phyloP scores from a whole-genome alignment of 2,888 invertebrate genomes.

The Chrysolina americana region DNA sequence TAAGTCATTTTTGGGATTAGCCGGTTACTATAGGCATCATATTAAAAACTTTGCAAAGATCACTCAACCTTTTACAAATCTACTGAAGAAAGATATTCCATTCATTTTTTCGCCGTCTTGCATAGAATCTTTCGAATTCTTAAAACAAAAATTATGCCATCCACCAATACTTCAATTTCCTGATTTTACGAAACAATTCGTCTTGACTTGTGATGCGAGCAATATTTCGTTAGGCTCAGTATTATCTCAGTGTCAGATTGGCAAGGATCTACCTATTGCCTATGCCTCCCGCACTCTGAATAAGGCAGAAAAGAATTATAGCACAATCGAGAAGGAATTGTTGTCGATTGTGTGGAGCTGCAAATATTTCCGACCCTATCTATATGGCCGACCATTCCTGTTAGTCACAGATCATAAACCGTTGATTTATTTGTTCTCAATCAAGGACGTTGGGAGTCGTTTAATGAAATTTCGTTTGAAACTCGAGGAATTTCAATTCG shows the following conservation, averaged over 20 bases:
- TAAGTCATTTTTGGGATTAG: conserved; percentile 2
- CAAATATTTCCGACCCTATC: background rate
- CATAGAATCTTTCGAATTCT: background rate
- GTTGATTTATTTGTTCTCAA: background rate
- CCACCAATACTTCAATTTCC: conserved; percentile 35
- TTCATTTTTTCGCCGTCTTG: background rate
- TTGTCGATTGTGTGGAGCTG: background rate
- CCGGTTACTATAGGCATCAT: background rate
- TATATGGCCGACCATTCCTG: background rate
- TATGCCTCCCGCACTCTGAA: conserved; percentile 39
- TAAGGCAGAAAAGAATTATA: background rate
- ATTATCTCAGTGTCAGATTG: conserved; percentile 42
- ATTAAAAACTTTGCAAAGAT: conserved; percentile 22
- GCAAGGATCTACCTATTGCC: conserved; percentile 40
- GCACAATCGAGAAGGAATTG: background rate
- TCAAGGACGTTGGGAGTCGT: background rate
- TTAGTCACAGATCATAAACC: background rate
- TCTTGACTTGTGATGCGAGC: conserved; percentile 41
- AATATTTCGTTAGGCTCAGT: conserved; percentile 41
- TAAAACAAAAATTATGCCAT: background rate
- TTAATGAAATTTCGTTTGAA: no score
- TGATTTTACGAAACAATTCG: conserved; percentile 41
- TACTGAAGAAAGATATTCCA: background rate
- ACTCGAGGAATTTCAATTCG: no score
- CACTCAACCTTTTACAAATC: background rate